phyloP scores from a whole-genome alignment of 2,888 invertebrate species.

The Microplitis manilae region DNA sequence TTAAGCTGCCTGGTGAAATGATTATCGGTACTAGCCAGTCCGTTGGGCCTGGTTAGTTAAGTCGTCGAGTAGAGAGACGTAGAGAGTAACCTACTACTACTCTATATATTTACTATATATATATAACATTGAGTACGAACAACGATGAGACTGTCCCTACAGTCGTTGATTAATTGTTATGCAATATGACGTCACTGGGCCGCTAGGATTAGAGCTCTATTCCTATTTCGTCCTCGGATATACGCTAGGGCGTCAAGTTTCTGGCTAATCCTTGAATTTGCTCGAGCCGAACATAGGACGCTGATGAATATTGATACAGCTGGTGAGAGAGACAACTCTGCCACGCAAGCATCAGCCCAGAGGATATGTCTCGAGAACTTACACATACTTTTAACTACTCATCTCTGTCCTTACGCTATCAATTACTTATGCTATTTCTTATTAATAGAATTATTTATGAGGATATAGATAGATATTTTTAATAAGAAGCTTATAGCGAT shows the following conservation, averaged over 20 bases:
- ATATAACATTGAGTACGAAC: conserved; percentile 21
- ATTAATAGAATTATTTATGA: neutral
- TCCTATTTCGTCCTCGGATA: conserved; percentile 39
- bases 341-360: neutral
- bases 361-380: conserved; percentile 26
- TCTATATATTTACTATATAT: conserved; percentile 30
- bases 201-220: conserved; percentile 51
- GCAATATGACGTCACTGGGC: conserved; percentile 71
- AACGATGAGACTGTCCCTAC: conserved; percentile 33
- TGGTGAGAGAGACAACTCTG: conserved; percentile 20
- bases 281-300: conserved; percentile 69
- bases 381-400: conserved; percentile 26
- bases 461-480: neutral
- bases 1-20: conserved; percentile 72
- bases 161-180: conserved; percentile 70
- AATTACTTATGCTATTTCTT: neutral
- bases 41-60: conserved; percentile 45
- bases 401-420: conserved; percentile 2
- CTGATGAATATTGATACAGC: conserved; percentile 71
- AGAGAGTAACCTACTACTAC: conserved; percentile 24
- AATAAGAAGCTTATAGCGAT: neutral
- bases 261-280: conserved; percentile 69
- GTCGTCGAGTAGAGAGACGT: conserved; percentile 45
- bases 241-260: conserved; percentile 62
- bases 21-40: conserved; percentile 71